Evolutionary conservation across 2,113 vertebrate genomes (phyloP).

Genomic region (Sapajus apella): DNA sequence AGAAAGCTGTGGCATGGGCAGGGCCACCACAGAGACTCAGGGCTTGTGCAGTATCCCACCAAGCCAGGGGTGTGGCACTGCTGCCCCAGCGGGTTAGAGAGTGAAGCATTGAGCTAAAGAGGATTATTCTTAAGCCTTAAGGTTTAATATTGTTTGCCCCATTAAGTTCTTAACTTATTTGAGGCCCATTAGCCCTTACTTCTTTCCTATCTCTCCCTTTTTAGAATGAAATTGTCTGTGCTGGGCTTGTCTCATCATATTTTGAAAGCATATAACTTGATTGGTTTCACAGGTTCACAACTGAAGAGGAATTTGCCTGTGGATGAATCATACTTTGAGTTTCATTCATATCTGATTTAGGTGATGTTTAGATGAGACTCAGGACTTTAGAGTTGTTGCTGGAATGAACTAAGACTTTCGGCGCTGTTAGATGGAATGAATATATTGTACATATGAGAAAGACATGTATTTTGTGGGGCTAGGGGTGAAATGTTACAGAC

Average conservation of each 20-base stretch:
- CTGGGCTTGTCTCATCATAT: too few species aligned
- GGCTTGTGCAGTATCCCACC: background rate
- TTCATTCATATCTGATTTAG: background rate
- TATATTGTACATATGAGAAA: background rate
- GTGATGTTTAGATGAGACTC: background rate
- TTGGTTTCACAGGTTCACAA: background rate
- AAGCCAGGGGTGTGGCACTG: background rate
- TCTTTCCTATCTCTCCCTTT: background rate
- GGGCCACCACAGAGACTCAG: background rate
- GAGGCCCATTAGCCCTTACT: background rate
- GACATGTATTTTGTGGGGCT: background rate
- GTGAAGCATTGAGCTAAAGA: background rate
- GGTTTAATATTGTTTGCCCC: background rate
- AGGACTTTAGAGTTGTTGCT: background rate
- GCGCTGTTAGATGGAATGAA: background rate
- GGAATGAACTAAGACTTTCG: background rate
- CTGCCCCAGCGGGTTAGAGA: background rate
- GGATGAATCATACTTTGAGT: background rate
- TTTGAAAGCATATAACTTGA: background rate
- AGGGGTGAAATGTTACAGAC: background rate
- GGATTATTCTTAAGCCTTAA: background rate
- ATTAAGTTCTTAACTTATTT: background rate
- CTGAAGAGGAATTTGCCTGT: background rate
- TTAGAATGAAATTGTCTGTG: background rate
- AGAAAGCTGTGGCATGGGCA: background rate